phyloP scores from a whole-genome alignment of 2,888 invertebrate genomes.

The Leucoma salicis region DNA sequence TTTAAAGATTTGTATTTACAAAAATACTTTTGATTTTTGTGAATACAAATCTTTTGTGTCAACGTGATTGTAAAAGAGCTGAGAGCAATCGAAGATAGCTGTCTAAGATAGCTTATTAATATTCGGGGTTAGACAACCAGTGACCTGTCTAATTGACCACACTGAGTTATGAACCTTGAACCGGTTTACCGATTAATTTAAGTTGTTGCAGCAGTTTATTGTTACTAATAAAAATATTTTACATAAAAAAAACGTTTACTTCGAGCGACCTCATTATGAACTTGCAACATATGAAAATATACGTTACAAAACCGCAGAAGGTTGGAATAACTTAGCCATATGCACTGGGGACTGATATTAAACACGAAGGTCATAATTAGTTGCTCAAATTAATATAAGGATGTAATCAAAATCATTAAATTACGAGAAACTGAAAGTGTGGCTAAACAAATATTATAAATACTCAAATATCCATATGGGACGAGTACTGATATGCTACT shows the following conservation, averaged over 20 bases:
- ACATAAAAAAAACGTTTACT: slow-evolving; percentile 22
- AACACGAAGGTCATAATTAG: slow-evolving; percentile 35
- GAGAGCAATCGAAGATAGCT: too few relatives aligned
- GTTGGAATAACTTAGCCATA: slow-evolving; percentile 41
- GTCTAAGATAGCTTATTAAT: too few relatives aligned
- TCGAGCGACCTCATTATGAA: slow-evolving; percentile 31
- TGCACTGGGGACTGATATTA: slow-evolving; percentile 30
- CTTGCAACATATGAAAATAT: slow-evolving; percentile 36
- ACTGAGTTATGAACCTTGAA: too few relatives aligned
- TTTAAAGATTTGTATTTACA: too few relatives aligned
- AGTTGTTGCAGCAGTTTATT: neutral
- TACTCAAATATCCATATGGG: too few relatives aligned
- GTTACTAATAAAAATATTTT: slow-evolving; percentile 31
- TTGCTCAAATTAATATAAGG: slow-evolving; percentile 9
- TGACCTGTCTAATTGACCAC: too few relatives aligned
- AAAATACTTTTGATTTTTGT: too few relatives aligned
- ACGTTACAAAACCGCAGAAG: slow-evolving; percentile 44
- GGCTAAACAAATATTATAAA: neutral
- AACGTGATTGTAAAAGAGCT: too few relatives aligned
- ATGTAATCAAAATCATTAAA: slow-evolving; percentile 10
- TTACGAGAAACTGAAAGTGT: neutral
- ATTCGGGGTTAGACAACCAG: too few relatives aligned
- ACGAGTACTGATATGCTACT: too few relatives aligned
- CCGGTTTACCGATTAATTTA: neutral
- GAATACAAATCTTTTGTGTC: too few relatives aligned